A percentile compares a stretch with the other conserved stretches of the same genome.
phyloP scores from a whole-genome alignment of 2,888 invertebrate genomes.

The Torymus auratus region DNA sequence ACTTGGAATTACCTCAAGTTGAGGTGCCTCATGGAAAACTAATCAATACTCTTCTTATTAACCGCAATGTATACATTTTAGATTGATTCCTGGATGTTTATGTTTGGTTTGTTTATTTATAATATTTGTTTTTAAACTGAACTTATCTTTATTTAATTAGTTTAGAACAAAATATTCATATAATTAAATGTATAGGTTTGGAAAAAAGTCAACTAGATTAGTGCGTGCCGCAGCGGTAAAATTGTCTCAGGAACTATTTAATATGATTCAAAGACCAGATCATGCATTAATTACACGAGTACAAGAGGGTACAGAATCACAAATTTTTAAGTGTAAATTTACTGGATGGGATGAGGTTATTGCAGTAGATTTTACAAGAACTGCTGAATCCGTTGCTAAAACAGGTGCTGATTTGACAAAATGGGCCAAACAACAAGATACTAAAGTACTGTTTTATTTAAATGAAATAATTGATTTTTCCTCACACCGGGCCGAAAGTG shows the following conservation, averaged over 20 bases:
- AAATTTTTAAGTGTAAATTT: conserved; percentile 98
- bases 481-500: no score
- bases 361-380: conserved; percentile 98
- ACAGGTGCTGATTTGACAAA: conserved; percentile 97
- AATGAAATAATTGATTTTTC: conserved; percentile 6
- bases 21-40: conserved; percentile 87
- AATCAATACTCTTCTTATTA: conserved; percentile 87
- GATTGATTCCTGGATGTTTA: conserved; percentile 96
- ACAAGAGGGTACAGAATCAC: conserved; percentile 94
- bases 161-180: conserved; percentile 14
- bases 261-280: conserved; percentile 93
- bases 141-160: no score
- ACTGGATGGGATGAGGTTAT: conserved; percentile 99
- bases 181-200: conserved; percentile 83
- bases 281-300: conserved; percentile 93
- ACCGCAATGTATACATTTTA: conserved; percentile 96
- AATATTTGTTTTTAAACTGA: conserved; percentile 7
- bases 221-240: conserved; percentile 97
- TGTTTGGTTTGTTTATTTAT: conserved; percentile 85
- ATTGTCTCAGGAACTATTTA: conserved; percentile 96
- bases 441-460: conserved; percentile 79
- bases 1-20: conserved; percentile 97
- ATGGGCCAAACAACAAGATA: conserved; percentile 93
- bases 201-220: conserved; percentile 96
- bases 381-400: conserved; percentile 96